Evolutionary conservation across 2,797 vertebrate species (phyloP).

Genomic region (Simalia tracyae): DNA sequence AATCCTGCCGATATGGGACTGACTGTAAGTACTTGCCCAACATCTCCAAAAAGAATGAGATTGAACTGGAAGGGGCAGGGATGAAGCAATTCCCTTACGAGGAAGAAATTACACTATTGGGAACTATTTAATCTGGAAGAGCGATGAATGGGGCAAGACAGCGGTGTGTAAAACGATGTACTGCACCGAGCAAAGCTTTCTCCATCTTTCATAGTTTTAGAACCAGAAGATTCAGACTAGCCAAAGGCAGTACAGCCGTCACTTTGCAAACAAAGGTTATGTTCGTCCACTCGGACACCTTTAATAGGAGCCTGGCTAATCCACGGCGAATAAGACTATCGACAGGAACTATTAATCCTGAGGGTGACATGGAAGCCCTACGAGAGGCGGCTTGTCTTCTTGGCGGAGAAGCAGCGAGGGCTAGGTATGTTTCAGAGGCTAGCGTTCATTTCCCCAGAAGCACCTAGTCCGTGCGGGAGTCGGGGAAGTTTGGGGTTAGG

Average conservation of each 20-base stretch:
- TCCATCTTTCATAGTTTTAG: not conserved
- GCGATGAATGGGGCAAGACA: not conserved
- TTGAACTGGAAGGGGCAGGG: too few relatives aligned
- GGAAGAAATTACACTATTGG: not conserved
- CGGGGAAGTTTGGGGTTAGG: not conserved
- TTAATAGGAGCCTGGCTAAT: not conserved
- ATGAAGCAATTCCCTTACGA: not conserved
- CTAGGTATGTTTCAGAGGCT: not conserved
- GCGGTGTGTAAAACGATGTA: not conserved
- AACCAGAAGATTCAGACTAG: not conserved
- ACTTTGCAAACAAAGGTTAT: not conserved
- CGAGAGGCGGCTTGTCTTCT: not conserved
- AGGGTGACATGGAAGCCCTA: not conserved
- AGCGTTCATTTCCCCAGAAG: not conserved
- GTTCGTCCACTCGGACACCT: not conserved
- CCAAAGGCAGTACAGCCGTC: not conserved
- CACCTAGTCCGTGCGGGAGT: not conserved
- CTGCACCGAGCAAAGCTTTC: too few relatives aligned
- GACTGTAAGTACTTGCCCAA: not conserved
- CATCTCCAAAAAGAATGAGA: not conserved
- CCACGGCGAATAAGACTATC: not conserved
- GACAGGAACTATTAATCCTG: not conserved
- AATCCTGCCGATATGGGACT: not conserved
- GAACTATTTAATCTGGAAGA: not conserved
- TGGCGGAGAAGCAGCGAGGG: not conserved